Evolutionary conservation across 1,140 invertebrate genomes (phyloP), one percentile per base, ranked within the genome.

Genomic region (Drosophila neocordata): DNA sequence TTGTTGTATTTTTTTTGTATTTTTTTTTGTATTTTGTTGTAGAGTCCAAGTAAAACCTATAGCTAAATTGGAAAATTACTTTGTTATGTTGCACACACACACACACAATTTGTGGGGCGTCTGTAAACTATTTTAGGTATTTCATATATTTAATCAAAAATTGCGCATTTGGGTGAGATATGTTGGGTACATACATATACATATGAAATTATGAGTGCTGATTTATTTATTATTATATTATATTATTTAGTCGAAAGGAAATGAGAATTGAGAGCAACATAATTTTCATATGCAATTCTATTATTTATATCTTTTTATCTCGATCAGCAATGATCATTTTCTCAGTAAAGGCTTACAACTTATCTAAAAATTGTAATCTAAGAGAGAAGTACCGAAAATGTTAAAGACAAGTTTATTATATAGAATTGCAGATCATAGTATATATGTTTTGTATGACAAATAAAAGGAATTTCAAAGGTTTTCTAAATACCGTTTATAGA

Each of bases 31-130:
- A n/a, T n/a, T n/a, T n/a, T 31, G 27, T 48, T 48, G 41, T 20
- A 48, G 41, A 20, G 15, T 20, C 8, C 41, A 48, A 48, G 41
- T 48, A 48, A 48, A 48, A 48, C 15, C 18, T 48, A 20, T 48
- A 48, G 77, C 73, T 78, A 69, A 88, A 88, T 88, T 88, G 83
- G 83, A 88, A 89, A 82, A 88, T 88, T 88, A 79, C 79, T 87
- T 88, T 87, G 83, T 87, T 88, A 89, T 89, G 41, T 48, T 48
- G 41, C 41, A 18, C 41, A 44, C 41, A 44, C 9, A 20, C 15
- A 79, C 84, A 88, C 83, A 82, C 83, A 89, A 88, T 89, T 88
- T 89, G 77, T 69, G 75, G 68, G 52, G 44, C 52, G 53, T 70
- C 76, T 87, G 71, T 82, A 81, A 81, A 78, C 83, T 73, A 77